These are phyloP conservation scores for Dicerorhinus sumatrensis DNA, from an alignment of 2,113 vertebrate species.

Conservation along the genomic window DNA sequence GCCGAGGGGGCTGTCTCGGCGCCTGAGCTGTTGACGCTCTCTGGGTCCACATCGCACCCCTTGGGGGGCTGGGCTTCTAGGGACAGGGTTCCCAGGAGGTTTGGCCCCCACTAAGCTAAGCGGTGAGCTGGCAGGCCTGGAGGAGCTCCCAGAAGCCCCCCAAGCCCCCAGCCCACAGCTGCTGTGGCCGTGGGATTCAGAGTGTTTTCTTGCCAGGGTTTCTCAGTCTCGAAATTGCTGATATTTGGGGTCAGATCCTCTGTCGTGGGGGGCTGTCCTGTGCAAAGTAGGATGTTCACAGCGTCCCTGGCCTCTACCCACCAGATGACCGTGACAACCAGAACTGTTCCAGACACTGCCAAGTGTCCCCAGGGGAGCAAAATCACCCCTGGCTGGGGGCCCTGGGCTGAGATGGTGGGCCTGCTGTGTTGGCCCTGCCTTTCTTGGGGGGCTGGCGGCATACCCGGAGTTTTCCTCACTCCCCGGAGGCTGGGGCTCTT, in stretches of 20 bases:
- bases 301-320: neutral
- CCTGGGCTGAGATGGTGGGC: neutral
- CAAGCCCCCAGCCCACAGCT: rapidly evolving
- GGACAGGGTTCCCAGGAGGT: rapidly evolving
- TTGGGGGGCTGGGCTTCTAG: neutral
- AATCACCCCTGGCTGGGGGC: neutral
- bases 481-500: neutral
- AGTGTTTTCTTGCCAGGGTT: neutral
- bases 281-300: rapidly evolving
- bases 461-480: neutral
- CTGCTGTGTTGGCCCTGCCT: neutral
- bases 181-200: rapidly evolving
- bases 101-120: no score
- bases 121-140: neutral
- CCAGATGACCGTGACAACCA: neutral
- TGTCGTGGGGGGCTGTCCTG: rapidly evolving
- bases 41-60: neutral
- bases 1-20: rapidly evolving
- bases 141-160: rapidly evolving
- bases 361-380: no score
- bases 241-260: rapidly evolving
- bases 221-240: neutral
- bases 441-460: rapidly evolving
- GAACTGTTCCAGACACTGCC: neutral
- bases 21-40: rapidly evolving